phyloP scores from a whole-genome alignment of 2,888 invertebrate species.

The Acanthacorydalis orientalis region DNA sequence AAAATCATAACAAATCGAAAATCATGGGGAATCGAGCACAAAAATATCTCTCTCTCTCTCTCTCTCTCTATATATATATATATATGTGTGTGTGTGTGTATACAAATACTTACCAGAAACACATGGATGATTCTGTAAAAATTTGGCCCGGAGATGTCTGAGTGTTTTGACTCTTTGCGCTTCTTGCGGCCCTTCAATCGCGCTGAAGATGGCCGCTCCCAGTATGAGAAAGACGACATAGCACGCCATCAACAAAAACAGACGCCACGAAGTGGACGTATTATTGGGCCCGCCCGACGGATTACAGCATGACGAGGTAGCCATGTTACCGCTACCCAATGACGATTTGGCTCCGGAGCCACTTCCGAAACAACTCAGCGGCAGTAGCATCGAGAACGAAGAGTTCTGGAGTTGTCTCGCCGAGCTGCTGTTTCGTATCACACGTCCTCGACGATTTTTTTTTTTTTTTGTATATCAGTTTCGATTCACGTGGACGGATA shows the following conservation, averaged over 20 bases:
- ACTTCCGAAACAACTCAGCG: slow-evolving; percentile 1
- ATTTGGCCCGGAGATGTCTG: slow-evolving; percentile 34
- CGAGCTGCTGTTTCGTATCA: neutral
- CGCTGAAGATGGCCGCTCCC: slow-evolving; percentile 64
- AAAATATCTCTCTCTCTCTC: no score
- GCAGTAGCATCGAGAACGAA: slow-evolving; percentile 3
- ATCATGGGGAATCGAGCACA: no score
- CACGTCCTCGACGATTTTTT: neutral
- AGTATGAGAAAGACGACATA: slow-evolving; percentile 42
- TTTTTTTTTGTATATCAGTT: neutral
- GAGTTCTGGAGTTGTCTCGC: neutral
- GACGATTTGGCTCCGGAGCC: neutral
- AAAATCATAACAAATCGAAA: no score
- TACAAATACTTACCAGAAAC: slow-evolving; percentile 52
- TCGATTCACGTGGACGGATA: neutral
- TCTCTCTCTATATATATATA: no score
- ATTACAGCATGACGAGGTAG: neutral
- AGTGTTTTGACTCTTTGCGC: slow-evolving; percentile 36
- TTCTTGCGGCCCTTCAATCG: slow-evolving; percentile 62
- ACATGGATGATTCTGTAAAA: slow-evolving; percentile 43
- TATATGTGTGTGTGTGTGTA: no score
- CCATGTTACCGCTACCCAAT: slow-evolving; percentile 10
- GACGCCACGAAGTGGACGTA: slow-evolving; percentile 20
- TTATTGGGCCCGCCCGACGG: slow-evolving; percentile 13
- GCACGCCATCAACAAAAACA: slow-evolving; percentile 28